Evolutionary conservation across 2,888 invertebrate genomes (phyloP), one percentile per base, ranked within the genome.

Genomic region (Clostera curtula): DNA sequence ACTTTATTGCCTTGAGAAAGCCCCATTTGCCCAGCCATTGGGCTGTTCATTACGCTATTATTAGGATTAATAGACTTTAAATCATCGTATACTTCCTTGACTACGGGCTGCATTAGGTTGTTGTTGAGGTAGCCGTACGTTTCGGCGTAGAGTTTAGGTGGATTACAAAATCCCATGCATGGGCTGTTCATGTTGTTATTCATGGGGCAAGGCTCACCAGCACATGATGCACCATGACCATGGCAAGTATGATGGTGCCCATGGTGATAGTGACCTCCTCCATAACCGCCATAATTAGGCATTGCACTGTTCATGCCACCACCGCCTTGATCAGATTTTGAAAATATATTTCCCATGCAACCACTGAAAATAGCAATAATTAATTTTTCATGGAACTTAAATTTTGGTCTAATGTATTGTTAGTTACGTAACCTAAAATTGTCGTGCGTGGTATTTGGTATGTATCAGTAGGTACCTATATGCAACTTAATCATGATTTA

Each of bases 311-410:
- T n/a, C n/a, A n/a, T n/a, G n/a, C n/a, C n/a, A n/a, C n/a, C n/a
- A n/a, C n/a, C n/a, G n/a, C n/a, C n/a, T 38, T 47, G 36, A 10
- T 53, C 51, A 5, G 57, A 31, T 26, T 60, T 63, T 2, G 67
- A 58, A 41, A 82, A 83, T 17, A 83, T 18, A 29, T 74, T 82
- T n/a, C 72, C 75, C 72, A 83, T 75, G 32, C 82, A 83, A 9
- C 83, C 83, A 44, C 83, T 83, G 58, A 23, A 71, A 72, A 38
- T 1, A 22, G 34, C 39, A 33, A 14, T 7, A 28, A 7, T 9
- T 10, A 4, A n/a, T 19, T 12, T 2, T 4, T 20, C n/a, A n/a
- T 20, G 3, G n/a, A n/a, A n/a, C n/a, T n/a, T n/a, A n/a, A n/a
- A n/a, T n/a, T n/a, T n/a, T n/a, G n/a, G n/a, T n/a, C n/a, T n/a